Base-by-base conservation (phyloP, 2,113 vertebrate genomes). In the Halichoerus grypus region DNA sequence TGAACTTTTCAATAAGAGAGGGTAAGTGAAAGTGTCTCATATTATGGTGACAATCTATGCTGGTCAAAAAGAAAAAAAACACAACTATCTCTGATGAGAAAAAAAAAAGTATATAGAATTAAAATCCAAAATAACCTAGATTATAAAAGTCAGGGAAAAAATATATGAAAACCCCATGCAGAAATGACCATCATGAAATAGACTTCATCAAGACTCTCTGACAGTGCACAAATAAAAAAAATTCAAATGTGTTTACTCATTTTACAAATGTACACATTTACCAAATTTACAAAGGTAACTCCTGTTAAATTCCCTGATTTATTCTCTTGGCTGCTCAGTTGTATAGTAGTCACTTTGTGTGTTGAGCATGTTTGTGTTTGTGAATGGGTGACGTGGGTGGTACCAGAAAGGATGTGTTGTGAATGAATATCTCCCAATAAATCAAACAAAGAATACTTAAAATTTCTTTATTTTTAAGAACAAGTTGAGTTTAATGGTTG, bases 351-450 rank as follows among this genome's bases (percentile, higher is more conserved):
- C 1, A 76, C 24, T 55, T 65, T 36, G 28, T 67, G 77, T 63
- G 1, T 46, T 61, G 24, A 65, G 19, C 19, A 26, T 9, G 12
- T 19, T 9, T 74, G 18, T 87, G 12, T 53, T 7, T 74, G 36
- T 46, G 0, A 33, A 12, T 18, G 28, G 13, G 15, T 85, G 26
- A 63, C 0, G 7, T 2, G 8, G 2, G 3, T 88, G 5, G 42
- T 33, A 51, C 4, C 22, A 82, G 51, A 67, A 67, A 92, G 4
- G 55, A 39, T 11, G 1, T n/a, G 36, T 72, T 72, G 14, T 6
- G 57, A 92, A 83, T n/a, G 3, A 15, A 1, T 53, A 83, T 59
- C 42, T 87, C 39, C 61, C 26, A 33, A 39, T 69, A 69, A 77
- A 39, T 79, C 8, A 84, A 65, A 42, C 3, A 83, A n/a, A 28